Base-by-base conservation (phyloP, 30 jellyfish, hydroid and myxozoan species). In the Pseudorhiza aurosa region DNA sequence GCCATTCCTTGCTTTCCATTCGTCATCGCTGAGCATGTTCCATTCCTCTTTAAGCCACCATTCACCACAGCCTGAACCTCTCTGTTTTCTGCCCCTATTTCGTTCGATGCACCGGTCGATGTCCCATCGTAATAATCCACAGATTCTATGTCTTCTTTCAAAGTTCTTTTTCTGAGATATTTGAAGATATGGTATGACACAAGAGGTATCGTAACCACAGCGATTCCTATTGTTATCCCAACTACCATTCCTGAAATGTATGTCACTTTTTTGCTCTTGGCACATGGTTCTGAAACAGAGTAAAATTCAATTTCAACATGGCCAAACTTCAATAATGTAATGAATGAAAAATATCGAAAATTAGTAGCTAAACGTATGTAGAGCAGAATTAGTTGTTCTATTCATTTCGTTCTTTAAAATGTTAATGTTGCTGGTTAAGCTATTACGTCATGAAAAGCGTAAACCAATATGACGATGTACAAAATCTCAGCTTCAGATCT, bases 201-300 rank as follows among this genome's bases (percentile, higher is more conserved):
- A 30, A 31, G 56, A 11, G 63, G 79, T 15, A 65, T 18, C 12
- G 37, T 33, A 1, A 65, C 56, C n/a, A 65, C 37, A 0, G 64
- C 58, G 37, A 65, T 65, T 15, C 79, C 79, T 1, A 65, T 65
- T 1, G 79, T 18, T 2, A 65, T 65, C 0, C 79, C 79, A 17
- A 31, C 56, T 32, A 65, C 32, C 17, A 65, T 65, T 11, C 79
- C 79, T 32, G 64, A 9, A 44, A 65, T 21, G 31, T 15, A 65
- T 6, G 42, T n/a, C 11, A 2, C 15, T 65, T 14, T 49, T 36
- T 37, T 65, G 33, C 37, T 60, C 32, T 65, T 19, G 21, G 22
- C 10, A 60, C 79, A 36, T 22, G 17, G 39, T 44, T 65, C 79
- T 65, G 43, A 18, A 32, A 39, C 12, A n/a, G n/a, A n/a, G n/a